Evolutionary conservation across 2,113 vertebrate species (phyloP).

Genomic region (Dipodomys merriami): DNA sequence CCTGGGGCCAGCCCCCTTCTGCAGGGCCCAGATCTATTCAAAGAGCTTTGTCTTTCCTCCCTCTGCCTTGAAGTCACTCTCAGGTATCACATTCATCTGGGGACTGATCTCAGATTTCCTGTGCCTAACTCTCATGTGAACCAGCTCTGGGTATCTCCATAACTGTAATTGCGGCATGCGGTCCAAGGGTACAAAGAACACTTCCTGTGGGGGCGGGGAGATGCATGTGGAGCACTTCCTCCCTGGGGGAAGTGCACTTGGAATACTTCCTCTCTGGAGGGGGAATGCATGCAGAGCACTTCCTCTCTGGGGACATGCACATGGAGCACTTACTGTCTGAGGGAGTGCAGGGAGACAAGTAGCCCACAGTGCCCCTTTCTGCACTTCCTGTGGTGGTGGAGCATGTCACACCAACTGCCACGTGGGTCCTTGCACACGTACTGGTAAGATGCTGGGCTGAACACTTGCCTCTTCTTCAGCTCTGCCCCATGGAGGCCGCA

Average conservation of each 20-base stretch:
- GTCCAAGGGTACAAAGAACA: not conserved
- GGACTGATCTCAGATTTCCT: not conserved
- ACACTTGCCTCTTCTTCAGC: too few relatives aligned
- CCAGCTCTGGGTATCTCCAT: not conserved
- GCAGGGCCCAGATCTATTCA: not conserved
- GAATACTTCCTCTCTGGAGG: too few relatives aligned
- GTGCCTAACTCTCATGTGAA: not conserved
- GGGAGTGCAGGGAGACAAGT: too few relatives aligned
- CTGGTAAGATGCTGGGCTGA: too few relatives aligned
- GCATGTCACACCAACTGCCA: rapidly evolving
- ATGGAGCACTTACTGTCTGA: too few relatives aligned
- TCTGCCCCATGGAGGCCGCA: too few relatives aligned
- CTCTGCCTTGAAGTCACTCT: not conserved
- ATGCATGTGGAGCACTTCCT: too few relatives aligned
- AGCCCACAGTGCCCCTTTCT: not conserved
- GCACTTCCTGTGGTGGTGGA: too few relatives aligned
- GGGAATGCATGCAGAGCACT: too few relatives aligned
- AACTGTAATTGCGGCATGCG: not conserved
- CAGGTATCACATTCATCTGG: not conserved
- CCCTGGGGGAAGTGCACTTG: too few relatives aligned
- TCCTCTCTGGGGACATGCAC: too few relatives aligned
- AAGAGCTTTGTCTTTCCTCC: not conserved
- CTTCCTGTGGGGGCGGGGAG: not conserved
- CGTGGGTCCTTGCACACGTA: rapidly evolving
- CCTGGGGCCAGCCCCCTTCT: not conserved